Base-by-base conservation (phyloP, 2,888 invertebrate species). In the Beris morrisii region DNA sequence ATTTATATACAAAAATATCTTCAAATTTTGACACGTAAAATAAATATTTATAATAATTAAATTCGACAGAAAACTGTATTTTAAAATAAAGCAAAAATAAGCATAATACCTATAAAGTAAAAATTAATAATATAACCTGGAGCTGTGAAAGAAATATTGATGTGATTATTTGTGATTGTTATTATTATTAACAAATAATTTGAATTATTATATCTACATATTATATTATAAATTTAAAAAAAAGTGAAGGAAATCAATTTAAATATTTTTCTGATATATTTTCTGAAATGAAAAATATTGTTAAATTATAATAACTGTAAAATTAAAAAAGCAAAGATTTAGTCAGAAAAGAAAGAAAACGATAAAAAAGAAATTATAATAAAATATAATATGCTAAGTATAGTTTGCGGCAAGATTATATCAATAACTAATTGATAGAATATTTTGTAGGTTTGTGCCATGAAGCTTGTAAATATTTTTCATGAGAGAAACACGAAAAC, bases 101-200 rank as follows among this genome's bases (percentile, higher is more conserved):
- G 38, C 38, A 12, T 11, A 15, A 15, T 11, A n/a, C n/a, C n/a
- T n/a, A 59, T 50, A 38, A 61, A 38, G 32, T 46, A 7, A 32
- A 61, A 50, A 52, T 12, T 61, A 61, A 61, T 32, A 48, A 55
- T 77, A 76, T 78, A 78, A 79, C 79, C 76, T 76, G 78, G 80
- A 79, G 79, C 79, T 79, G 79, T 79, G 79, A 79, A 79, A 74
- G 77, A 78, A 75, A 76, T 76, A 76, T 72, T 77, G 77, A 79
- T 80, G 79, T 79, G 79, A 79, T 79, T 79, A 77, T 78, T 77
- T 79, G 79, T 79, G 79, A 79, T 79, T 80, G 77, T 75, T 74
- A 72, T 72, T 73, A 71, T 70, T 71, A 71, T 71, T 70, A 59
- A 67, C 65, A 52, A 65, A 65, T 65, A 65, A 65, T 65, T 65